Evolutionary conservation across 1,140 invertebrate species (phyloP).

Genomic region (Drosophila cardini): DNA sequence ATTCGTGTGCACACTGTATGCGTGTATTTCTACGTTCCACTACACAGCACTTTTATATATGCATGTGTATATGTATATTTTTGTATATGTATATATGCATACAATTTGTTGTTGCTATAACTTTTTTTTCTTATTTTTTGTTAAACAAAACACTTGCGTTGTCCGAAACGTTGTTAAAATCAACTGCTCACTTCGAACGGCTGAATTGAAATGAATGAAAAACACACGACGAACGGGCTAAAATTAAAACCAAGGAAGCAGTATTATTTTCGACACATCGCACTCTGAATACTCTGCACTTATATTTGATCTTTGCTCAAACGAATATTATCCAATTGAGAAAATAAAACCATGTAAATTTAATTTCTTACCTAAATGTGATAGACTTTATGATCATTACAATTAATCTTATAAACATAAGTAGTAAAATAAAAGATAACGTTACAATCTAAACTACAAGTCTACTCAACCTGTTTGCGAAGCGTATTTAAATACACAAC

Average conservation of each 20-base stretch:
- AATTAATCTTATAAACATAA: not conserved
- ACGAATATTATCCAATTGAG: not conserved
- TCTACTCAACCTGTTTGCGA: too few relatives aligned
- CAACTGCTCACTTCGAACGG: constrained; percentile 61
- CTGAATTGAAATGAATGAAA: constrained; percentile 83
- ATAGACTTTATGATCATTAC: too few relatives aligned
- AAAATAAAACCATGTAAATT: too few relatives aligned
- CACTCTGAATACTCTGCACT: constrained; percentile 17
- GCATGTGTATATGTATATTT: constrained; percentile 31
- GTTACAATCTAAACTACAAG: not conserved
- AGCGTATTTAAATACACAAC: constrained; percentile 35
- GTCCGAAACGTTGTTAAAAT: constrained; percentile 48
- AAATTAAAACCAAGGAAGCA: constrained; percentile 54
- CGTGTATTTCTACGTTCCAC: constrained; percentile 44
- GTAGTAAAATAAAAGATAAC: not conserved
- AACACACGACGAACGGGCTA: constrained; percentile 60
- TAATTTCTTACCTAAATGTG: too few relatives aligned
- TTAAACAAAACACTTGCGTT: constrained; percentile 55
- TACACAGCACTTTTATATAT: constrained; percentile 32
- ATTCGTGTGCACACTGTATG: constrained; percentile 47
- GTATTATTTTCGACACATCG: not conserved
- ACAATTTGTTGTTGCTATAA: constrained; percentile 65
- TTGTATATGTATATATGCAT: constrained; percentile 48
- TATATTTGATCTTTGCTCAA: not conserved
- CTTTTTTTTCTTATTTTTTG: constrained; percentile 51